Percentiles rank a stretch among this genome's conserved stretches.
These are phyloP conservation scores for Dallia pectoralis DNA, from an alignment of 2,797 vertebrate species.

Conservation along the genomic window DNA sequence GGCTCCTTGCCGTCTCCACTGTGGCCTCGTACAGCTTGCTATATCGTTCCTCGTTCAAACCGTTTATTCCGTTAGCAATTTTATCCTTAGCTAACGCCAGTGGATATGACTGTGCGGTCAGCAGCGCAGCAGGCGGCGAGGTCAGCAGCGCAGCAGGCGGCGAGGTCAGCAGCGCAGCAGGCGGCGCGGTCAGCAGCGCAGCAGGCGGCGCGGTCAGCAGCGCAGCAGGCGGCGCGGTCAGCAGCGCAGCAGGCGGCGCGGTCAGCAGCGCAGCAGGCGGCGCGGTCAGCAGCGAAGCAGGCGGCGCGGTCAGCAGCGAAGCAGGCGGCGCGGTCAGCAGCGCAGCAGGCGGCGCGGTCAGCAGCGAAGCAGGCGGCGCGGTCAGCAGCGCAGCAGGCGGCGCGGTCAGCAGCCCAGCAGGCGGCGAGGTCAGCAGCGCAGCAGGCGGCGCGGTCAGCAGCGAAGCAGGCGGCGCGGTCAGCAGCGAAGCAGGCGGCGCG, in stretches of 20 bases:
- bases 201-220: too few relatives aligned
- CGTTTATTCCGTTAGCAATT: constrained; percentile 83
- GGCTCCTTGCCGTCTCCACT: constrained; percentile 91
- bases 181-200: too few relatives aligned
- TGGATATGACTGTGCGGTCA: constrained; percentile 13
- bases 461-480: constrained; percentile 11
- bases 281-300: too few relatives aligned
- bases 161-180: too few relatives aligned
- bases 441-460: constrained; percentile 11
- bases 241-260: too few relatives aligned
- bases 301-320: constrained; percentile 21
- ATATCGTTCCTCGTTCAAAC: constrained; percentile 86
- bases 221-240: too few relatives aligned
- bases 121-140: constrained; percentile 38
- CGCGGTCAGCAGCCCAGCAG: too few relatives aligned
- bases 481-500: constrained; percentile 38
- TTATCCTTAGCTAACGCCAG: constrained; percentile 73
- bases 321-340: constrained; percentile 30
- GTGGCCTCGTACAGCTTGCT: constrained; percentile 92
- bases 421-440: too few relatives aligned
- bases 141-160: background rate
- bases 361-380: background rate
- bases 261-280: too few relatives aligned
- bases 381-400: too few relatives aligned
- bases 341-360: constrained; percentile 18